Conservation (phyloP, 1,140 invertebrate genomes). For the Drosophila sp. region DNA sequence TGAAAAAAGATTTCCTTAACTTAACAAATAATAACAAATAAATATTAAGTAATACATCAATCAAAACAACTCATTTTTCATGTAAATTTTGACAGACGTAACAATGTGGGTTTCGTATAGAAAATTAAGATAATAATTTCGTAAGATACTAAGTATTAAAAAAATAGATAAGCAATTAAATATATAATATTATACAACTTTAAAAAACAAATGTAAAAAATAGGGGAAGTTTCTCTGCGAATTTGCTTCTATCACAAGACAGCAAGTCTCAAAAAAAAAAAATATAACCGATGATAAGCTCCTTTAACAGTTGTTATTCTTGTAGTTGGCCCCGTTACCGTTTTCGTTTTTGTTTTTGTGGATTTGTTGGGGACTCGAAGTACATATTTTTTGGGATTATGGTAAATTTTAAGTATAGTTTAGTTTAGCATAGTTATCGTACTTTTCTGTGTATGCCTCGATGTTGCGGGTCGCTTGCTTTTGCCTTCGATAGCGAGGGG, state of each 20-base stretch:
- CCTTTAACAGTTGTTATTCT: background rate
- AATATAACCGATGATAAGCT: background rate
- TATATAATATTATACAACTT: too few relatives aligned
- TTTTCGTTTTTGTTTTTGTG: background rate
- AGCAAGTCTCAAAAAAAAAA: background rate
- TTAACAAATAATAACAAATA: too few relatives aligned
- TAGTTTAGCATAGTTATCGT: constrained; percentile 20
- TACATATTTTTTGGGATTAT: background rate
- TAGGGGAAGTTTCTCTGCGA: too few relatives aligned
- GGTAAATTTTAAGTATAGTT: background rate
- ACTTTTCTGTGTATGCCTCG: constrained; percentile 56
- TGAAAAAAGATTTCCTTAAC: too few relatives aligned
- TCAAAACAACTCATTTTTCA: too few relatives aligned
- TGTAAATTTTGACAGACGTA: background rate
- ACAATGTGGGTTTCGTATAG: too few relatives aligned
- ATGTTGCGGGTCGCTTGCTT: constrained; percentile 39
- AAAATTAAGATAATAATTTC: too few relatives aligned
- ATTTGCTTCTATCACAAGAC: background rate
- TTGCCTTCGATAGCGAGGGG: background rate
- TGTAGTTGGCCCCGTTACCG: background rate
- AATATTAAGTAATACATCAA: too few relatives aligned
- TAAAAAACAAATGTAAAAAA: too few relatives aligned
- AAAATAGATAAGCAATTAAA: too few relatives aligned
- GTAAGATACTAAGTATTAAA: too few relatives aligned
- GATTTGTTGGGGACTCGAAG: background rate